Evolutionary conservation across 2,888 invertebrate genomes (phyloP).

Genomic region (Argynnis bischoffii): DNA sequence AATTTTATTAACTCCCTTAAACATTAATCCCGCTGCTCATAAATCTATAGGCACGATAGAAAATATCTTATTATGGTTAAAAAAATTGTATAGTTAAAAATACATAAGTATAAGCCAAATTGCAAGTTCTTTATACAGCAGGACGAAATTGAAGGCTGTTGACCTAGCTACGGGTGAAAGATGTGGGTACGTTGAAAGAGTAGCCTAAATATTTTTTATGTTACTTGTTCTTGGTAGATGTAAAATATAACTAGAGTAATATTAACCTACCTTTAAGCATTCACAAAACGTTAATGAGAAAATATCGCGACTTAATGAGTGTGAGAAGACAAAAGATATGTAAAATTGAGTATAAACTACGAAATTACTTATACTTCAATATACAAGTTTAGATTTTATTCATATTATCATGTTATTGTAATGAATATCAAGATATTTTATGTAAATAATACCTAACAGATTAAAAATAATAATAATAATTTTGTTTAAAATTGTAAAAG

Average conservation of each 20-base stretch:
- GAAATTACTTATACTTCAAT: too few relatives aligned
- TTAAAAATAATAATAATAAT: too few relatives aligned
- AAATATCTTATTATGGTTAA: neutral
- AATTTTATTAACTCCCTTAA: too few relatives aligned
- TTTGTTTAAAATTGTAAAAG: too few relatives aligned
- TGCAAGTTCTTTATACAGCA: slow-evolving; percentile 2
- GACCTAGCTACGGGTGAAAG: slow-evolving; percentile 31
- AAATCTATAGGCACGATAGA: neutral
- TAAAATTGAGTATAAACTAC: neutral
- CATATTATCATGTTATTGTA: too few relatives aligned
- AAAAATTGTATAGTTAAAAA: slow-evolving; percentile 1
- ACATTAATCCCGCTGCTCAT: too few relatives aligned
- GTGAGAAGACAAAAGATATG: neutral
- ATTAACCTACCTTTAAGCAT: neutral
- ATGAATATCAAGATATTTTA: too few relatives aligned
- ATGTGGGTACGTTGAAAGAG: slow-evolving; percentile 19
- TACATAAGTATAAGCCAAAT: neutral
- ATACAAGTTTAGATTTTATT: too few relatives aligned
- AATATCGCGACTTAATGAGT: neutral
- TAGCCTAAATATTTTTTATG: slow-evolving; percentile 22
- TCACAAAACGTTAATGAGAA: slow-evolving; percentile 1
- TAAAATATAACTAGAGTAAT: slow-evolving; percentile 8
- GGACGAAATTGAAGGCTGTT: slow-evolving; percentile 38
- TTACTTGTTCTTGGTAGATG: neutral
- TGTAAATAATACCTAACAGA: too few relatives aligned